phyloP scores from a whole-genome alignment of 2,888 invertebrate species.

The Coleophora deauratella region DNA sequence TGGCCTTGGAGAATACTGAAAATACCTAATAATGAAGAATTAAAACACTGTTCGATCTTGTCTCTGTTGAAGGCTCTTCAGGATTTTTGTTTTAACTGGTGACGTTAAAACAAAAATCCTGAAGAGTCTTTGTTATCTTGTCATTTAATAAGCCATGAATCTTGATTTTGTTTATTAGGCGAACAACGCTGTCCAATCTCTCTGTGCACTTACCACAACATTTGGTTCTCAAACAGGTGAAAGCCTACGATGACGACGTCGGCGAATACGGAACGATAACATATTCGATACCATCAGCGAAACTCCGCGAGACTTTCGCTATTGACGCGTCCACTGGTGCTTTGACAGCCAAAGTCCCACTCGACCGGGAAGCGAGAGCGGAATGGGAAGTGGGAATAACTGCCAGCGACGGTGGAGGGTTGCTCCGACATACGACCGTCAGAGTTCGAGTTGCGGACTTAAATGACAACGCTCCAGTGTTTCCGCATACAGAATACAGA shows the following conservation, averaged over 20 bases:
- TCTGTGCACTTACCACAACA: too few species aligned
- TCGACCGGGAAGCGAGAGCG: constrained; percentile 82
- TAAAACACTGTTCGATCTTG: too few species aligned
- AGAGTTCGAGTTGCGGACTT: constrained; percentile 87
- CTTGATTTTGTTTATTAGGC: too few species aligned
- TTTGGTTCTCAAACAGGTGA: constrained; percentile 55
- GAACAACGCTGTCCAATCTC: too few species aligned
- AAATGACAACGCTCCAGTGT: constrained; percentile 88
- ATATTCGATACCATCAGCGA: constrained; percentile 85
- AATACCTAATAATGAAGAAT: too few species aligned
- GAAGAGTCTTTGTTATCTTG: too few species aligned
- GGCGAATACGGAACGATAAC: constrained; percentile 83
- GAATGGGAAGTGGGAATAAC: constrained; percentile 79
- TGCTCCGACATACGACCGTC: constrained; percentile 82
- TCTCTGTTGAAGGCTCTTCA: too few species aligned
- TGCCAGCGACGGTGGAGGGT: constrained; percentile 88
- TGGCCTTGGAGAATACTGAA: too few species aligned
- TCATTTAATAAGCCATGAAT: too few species aligned
- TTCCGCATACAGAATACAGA: constrained; percentile 84
- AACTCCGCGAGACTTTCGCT: constrained; percentile 81
- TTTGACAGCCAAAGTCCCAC: constrained; percentile 77
- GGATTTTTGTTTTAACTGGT: too few species aligned
- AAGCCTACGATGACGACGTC: constrained; percentile 87
- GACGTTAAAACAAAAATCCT: too few species aligned
- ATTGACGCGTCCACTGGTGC: constrained; percentile 83